Percentiles rank a stretch among this genome's conserved stretches.
phyloP scores from a whole-genome alignment of 2,797 vertebrate species.

The Fringilla coelebs region DNA sequence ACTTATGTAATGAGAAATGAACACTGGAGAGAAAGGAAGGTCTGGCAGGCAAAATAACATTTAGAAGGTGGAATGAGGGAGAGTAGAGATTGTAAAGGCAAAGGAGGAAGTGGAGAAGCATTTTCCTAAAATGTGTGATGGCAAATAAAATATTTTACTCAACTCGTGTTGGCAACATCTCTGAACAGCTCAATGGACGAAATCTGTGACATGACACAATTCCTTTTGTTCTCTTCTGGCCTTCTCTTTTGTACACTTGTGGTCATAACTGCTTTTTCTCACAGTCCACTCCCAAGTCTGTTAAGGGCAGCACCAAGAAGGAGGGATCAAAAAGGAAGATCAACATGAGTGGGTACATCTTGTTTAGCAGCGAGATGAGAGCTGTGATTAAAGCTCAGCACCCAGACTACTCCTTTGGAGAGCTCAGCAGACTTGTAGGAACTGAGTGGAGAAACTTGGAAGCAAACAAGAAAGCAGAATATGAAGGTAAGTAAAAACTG shows the following conservation, averaged over 20 bases:
- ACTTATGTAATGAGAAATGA: neutral
- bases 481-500: constrained; percentile 86
- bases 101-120: neutral
- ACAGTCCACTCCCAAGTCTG: constrained; percentile 93
- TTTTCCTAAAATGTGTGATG: neutral
- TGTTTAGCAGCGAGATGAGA: constrained; percentile 99
- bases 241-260: constrained; percentile 5
- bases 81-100: neutral
- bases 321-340: constrained; percentile 97
- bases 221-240: neutral
- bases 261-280: constrained; percentile 56
- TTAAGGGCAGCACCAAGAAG: constrained; percentile 94
- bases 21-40: neutral
- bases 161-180: neutral
- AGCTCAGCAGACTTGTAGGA: constrained; percentile 96
- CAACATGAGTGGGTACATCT: constrained; percentile 99
- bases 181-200: neutral
- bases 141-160: neutral
- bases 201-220: neutral
- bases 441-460: constrained; percentile 99
- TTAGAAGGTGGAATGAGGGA: neutral
- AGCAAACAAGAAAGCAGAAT: constrained; percentile 94
- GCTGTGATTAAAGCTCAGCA: constrained; percentile 98
- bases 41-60: neutral
- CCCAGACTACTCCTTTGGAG: constrained; percentile 97